Percentiles rank a stretch among this genome's conserved stretches.
phyloP scores from a whole-genome alignment of 2,797 vertebrate genomes.

The Cryptoprocta ferox region DNA sequence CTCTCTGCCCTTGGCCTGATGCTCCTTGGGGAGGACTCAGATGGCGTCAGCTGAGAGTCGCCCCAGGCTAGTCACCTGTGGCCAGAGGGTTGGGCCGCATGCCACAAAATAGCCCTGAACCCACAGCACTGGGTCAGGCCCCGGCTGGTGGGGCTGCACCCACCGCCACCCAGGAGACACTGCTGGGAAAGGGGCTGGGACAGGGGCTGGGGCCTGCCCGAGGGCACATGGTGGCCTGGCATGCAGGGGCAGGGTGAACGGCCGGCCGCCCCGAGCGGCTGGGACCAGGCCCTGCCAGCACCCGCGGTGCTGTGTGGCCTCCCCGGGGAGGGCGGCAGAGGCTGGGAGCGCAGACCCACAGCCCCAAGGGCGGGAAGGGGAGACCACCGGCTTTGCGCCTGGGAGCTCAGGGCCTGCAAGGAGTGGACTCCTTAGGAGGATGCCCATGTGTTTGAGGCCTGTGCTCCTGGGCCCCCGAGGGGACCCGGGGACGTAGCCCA shows the following conservation, averaged over 20 bases:
- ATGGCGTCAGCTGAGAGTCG: too few species aligned
- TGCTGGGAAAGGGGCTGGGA: not conserved
- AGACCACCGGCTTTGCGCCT: not conserved
- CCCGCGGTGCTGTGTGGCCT: not conserved
- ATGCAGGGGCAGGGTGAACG: accelerated
- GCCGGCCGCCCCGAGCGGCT: accelerated
- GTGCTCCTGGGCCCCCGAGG: not conserved
- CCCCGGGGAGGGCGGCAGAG: accelerated
- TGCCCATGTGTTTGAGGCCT: not conserved
- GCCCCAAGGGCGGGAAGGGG: not conserved
- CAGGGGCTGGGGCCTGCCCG: not conserved
- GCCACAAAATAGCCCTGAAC: not conserved
- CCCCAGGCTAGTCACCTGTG: too few species aligned
- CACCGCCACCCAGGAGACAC: not conserved
- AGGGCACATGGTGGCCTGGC: not conserved
- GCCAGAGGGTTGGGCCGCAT: not conserved
- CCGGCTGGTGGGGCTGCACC: not conserved
- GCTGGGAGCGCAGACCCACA: too few species aligned
- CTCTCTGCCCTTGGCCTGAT: too few species aligned
- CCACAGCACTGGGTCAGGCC: not conserved
- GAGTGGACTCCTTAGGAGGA: not conserved
- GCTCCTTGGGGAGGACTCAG: too few species aligned
- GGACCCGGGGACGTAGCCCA: not conserved
- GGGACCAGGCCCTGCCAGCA: not conserved
- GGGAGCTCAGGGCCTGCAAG: too few species aligned